Base-by-base conservation (phyloP, 2,888 invertebrate species). In the Serrognathus titanus region DNA sequence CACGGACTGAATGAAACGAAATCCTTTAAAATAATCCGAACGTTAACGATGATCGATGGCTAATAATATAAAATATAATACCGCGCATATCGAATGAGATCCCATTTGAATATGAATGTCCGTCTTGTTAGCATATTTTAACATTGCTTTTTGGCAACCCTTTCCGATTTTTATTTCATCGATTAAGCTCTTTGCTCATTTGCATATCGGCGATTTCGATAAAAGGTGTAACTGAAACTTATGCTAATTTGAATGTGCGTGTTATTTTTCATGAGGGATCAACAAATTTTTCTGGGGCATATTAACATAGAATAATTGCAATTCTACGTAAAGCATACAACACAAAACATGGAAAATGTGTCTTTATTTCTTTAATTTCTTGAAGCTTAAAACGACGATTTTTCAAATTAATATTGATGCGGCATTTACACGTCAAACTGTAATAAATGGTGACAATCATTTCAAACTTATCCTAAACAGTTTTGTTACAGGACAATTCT, bases 61-160 rank as follows among this genome's bases (percentile, higher is more conserved):
- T 56, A 46, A 50, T 45, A 51, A 31, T 31, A 31, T 31, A 31
- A 31, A 31, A 31, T 31, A 31, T 31, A 31, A 31, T 31, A 31
- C 24, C 24, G 24, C 24, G 24, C 24, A 31, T 31, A 31, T 31
- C 24, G 24, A 31, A 31, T 31, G 24, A 31, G 24, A 5, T 31
- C 24, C 24, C 24, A 59, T 62, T 59, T 62, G 58, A 62, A 62
- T 62, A 62, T 62, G 58, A 62, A 62, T 62, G 40, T 49, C 31
- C 51, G 58, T 38, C 20, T 60, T 53, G 62, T 62, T 62, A 62
- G 62, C 62, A 62, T 62, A 62, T 60, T 62, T 61, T 61, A 59
- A 61, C 58, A 59, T 59, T 53, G 61, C 53, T 61, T 61, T 61
- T 59, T 57, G 61, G 61, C 49, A 59, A 61, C 61, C 61, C 61